These are phyloP conservation scores for Melospiza melodia DNA, from an alignment of 2,113 vertebrate species.

Conservation along the genomic window DNA sequence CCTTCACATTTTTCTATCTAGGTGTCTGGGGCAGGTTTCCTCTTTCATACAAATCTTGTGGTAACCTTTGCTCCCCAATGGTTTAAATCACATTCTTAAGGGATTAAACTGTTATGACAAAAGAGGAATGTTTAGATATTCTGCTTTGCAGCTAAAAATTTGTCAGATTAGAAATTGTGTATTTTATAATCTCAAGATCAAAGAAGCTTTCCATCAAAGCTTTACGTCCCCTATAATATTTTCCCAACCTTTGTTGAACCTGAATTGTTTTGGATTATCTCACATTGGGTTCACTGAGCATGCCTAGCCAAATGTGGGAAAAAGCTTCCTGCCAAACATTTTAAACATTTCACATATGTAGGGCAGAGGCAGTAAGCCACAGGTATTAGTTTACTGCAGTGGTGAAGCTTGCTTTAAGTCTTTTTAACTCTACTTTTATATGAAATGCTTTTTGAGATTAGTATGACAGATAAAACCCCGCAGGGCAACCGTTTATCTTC, in stretches of 20 bases:
- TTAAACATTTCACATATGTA: conserved; percentile 73
- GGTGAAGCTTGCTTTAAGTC: conserved; percentile 15
- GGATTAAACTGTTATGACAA: conserved; percentile 83
- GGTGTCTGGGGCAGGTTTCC: conserved; percentile 70
- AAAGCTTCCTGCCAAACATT: conserved; percentile 77
- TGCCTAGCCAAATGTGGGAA: conserved; percentile 72
- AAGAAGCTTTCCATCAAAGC: conserved; percentile 81
- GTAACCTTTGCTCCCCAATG: conserved; percentile 72
- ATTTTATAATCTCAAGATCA: conserved; percentile 85
- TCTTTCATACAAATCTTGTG: conserved; percentile 70
- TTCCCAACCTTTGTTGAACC: conserved; percentile 80
- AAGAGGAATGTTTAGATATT: conserved; percentile 82
- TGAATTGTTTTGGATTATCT: conserved; percentile 85
- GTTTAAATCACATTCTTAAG: conserved; percentile 82
- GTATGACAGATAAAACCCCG: conserved; percentile 68
- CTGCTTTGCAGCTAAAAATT: conserved; percentile 79
- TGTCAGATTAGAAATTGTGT: conserved; percentile 83
- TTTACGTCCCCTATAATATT: conserved; percentile 76
- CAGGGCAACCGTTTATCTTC: conserved; percentile 73
- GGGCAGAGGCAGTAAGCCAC: conserved; percentile 67
- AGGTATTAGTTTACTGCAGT: conserved; percentile 68
- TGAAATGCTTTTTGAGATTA: conserved; percentile 73
- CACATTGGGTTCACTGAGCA: conserved; percentile 82
- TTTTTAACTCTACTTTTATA: conserved; percentile 67
- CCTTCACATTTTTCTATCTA: conserved; percentile 69